Conservation (phyloP, 2,113 vertebrate species). For the Xiphias gladius region DNA sequence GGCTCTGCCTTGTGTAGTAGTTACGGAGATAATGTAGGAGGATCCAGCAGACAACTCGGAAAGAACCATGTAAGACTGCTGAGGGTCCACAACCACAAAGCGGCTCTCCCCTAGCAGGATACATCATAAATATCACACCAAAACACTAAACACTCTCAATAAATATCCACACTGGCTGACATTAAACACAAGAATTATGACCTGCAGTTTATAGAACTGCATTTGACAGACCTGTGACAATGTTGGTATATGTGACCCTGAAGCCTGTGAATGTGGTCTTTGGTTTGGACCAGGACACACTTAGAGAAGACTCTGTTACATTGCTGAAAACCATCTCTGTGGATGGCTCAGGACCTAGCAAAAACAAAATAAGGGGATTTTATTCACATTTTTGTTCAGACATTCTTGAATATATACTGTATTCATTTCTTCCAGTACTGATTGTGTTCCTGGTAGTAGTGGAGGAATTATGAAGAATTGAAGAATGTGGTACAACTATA, state of each 20-base stretch:
- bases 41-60: slow-evolving; percentile 84
- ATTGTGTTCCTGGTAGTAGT: neutral
- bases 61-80: slow-evolving; percentile 77
- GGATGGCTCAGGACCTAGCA: slow-evolving; percentile 82
- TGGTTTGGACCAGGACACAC: slow-evolving; percentile 83
- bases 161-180: neutral
- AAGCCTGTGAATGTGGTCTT: slow-evolving; percentile 76
- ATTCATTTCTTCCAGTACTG: neutral
- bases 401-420: neutral
- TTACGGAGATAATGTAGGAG: slow-evolving; percentile 87
- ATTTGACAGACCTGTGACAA: slow-evolving; percentile 74
- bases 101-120: slow-evolving; percentile 85
- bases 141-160: neutral
- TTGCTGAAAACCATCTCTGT: slow-evolving; percentile 83
- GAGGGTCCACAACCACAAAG: slow-evolving; percentile 79
- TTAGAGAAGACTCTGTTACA: slow-evolving; percentile 82
- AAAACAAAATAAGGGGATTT: slow-evolving; percentile 18
- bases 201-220: neutral
- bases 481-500: neutral
- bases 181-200: neutral
- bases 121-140: slow-evolving; percentile 15
- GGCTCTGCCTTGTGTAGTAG: slow-evolving; percentile 81
- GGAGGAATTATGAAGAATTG: neutral
- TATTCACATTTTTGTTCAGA: neutral
- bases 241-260: slow-evolving; percentile 82